phyloP scores from a whole-genome alignment of 2,888 invertebrate species.

The Conops quadrifasciatus region DNA sequence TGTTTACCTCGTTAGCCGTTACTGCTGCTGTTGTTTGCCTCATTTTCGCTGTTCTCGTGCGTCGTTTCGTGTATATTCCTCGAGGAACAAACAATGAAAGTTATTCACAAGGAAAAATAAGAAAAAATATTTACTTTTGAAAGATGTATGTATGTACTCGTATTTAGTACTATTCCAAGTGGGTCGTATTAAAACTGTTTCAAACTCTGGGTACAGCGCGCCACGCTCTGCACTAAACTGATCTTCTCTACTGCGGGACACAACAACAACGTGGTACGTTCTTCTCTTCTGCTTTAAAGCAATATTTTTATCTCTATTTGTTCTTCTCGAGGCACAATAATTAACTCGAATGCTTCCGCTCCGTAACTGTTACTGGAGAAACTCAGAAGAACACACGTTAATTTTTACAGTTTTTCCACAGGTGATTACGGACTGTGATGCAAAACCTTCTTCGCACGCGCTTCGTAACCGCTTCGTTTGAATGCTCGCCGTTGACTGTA shows the following conservation, averaged over 20 bases:
- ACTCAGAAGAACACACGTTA: conserved; percentile 17
- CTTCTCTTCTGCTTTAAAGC: background rate
- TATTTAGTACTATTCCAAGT: conserved; percentile 7
- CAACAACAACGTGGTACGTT: background rate
- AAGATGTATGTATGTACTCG: background rate
- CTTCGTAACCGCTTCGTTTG: conserved; percentile 23
- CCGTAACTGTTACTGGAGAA: conserved; percentile 6
- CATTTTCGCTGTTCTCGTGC: conserved; percentile 35
- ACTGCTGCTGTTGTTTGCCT: conserved; percentile 28
- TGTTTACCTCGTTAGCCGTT: conserved; percentile 42
- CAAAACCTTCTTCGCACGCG: background rate
- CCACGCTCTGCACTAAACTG: too few relatives aligned
- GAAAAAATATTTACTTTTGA: background rate
- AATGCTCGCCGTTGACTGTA: conserved; percentile 31
- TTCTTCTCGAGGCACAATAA: background rate
- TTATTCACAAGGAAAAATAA: conserved; percentile 4
- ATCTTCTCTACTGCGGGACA: background rate
- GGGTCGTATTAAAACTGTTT: background rate
- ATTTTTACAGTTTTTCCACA: conserved; percentile 10
- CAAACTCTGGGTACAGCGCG: background rate
- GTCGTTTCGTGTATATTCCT: conserved; percentile 15
- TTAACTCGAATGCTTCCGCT: conserved; percentile 19
- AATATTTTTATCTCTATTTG: background rate
- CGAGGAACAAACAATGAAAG: conserved; percentile 6
- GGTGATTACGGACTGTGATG: background rate